A percentile compares a stretch with the other conserved stretches of the same genome.
phyloP scores from a whole-genome alignment of 2,888 invertebrate genomes.

The Torymus aiolomorphi region DNA sequence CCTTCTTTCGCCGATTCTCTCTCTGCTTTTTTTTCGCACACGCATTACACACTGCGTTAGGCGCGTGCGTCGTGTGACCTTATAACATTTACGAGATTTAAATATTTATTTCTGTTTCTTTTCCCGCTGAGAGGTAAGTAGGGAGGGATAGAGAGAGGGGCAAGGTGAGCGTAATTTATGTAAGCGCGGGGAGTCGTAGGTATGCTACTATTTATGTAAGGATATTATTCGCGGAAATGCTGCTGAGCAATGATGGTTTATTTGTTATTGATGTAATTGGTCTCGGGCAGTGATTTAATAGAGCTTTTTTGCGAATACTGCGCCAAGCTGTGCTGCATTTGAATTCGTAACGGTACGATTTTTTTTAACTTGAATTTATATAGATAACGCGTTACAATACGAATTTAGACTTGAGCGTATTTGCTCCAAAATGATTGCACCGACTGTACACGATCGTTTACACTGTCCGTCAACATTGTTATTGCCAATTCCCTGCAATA shows the following conservation, averaged over 20 bases:
- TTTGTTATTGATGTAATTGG: slow-evolving; percentile 37
- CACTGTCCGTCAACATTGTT: no score
- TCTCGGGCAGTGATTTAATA: slow-evolving; percentile 15
- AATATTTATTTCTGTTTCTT: slow-evolving; percentile 37
- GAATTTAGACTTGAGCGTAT: no score
- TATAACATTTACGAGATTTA: slow-evolving; percentile 55
- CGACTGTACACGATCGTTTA: no score
- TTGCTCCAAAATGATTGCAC: no score
- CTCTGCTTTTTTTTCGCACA: neutral
- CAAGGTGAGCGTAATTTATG: slow-evolving; percentile 49
- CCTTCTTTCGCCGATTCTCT: neutral
- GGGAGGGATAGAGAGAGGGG: neutral
- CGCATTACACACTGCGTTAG: slow-evolving; percentile 8
- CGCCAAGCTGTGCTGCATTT: no score
- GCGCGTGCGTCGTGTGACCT: slow-evolving; percentile 31
- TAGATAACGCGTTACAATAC: no score
- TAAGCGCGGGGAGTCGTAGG: slow-evolving; percentile 1
- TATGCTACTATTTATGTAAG: slow-evolving; percentile 44
- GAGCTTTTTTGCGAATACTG: neutral
- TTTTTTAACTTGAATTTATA: no score
- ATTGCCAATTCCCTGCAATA: no score
- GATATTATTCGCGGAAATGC: slow-evolving; percentile 48
- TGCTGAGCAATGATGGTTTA: neutral
- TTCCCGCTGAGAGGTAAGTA: neutral
- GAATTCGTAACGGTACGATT: no score